Base-by-base conservation (phyloP, 2,888 invertebrate species). In the Creontiades dilutus region DNA sequence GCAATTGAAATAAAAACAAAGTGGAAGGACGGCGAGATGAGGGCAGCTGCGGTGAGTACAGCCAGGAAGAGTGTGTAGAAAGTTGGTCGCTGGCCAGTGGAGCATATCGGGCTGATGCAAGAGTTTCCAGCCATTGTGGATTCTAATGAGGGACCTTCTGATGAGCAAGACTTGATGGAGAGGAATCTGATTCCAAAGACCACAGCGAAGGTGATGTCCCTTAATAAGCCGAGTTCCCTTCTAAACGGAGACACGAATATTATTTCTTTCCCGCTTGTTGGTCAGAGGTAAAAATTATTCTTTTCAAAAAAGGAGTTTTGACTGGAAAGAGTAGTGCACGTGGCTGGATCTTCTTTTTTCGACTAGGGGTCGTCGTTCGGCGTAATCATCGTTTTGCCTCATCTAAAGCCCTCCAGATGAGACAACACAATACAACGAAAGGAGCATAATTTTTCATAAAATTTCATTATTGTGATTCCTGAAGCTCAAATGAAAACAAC, bases 81-180 rank as follows among this genome's bases (percentile, higher is more conserved):
- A 88, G 88, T 80, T 78, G 88, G 88, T 88, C 88, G 78, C 61
- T 57, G 88, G 76, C 88, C 88, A 88, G 88, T 88, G 88, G 88
- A 88, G 88, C 88, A 78, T 76, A 80, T 5, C 88, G 52, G 78
- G 78, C 88, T 88, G 88, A 88, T 88, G 88, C 88, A 88, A 88
- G 88, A 88, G 88, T 88, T 86, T 78, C 88, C 88, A 88, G 78
- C 88, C 88, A 88, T 88, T 88, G 88, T 88, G 68, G 68, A 68
- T 68, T 68, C 68, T 68, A 88, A 88, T 88, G 88, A 88, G 88
- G 88, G 78, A 23, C 68, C 47, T 88, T 88, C 52, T 88, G 88
- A 88, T 88, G 88, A 88, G 88, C 78, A 76, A 28, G 68, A 68
- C 68, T 68, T 37, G 47, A 78, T 88, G 76, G 78, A 88, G 52